Percentiles rank a stretch among this genome's conserved stretches.
phyloP scores from a whole-genome alignment of 2,797 vertebrate species.

The Arrhamphus sclerolepis region DNA sequence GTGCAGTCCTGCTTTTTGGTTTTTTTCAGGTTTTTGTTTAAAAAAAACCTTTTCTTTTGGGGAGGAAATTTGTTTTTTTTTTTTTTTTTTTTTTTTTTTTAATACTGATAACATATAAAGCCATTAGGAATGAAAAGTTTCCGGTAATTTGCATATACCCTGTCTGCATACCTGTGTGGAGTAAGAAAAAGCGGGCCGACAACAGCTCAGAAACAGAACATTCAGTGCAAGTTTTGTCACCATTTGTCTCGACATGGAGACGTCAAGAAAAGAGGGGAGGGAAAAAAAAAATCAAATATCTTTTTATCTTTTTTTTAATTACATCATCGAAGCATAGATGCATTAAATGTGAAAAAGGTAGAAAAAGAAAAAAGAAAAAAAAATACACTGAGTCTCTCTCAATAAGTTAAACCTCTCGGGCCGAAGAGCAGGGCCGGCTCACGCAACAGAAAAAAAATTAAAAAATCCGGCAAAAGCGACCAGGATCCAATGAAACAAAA shows the following conservation, averaged over 20 bases:
- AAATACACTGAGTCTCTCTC: constrained; percentile 88
- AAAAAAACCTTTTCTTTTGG: constrained; percentile 46
- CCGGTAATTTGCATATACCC: constrained; percentile 43
- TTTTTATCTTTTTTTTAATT: constrained; percentile 86
- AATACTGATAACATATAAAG: constrained; percentile 44
- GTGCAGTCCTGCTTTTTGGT: constrained; percentile 41
- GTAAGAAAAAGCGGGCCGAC: constrained; percentile 18
- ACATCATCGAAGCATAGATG: constrained; percentile 84
- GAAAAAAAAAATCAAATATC: constrained; percentile 69
- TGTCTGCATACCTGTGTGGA: constrained; percentile 41
- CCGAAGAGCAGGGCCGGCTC: constrained; percentile 73
- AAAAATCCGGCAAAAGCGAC: constrained; percentile 68
- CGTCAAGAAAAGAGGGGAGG: constrained; percentile 61
- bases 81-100: too few relatives aligned
- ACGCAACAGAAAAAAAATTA: constrained; percentile 77
- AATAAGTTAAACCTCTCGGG: constrained; percentile 91
- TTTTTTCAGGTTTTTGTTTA: constrained; percentile 36
- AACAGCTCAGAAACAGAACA: constrained; percentile 11
- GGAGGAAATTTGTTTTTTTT: constrained; percentile 22
- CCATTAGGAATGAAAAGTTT: constrained; percentile 37
- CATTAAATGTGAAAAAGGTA: constrained; percentile 87
- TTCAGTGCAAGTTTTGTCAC: constrained; percentile 21
- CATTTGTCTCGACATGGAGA: constrained; percentile 44
- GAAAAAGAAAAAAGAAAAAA: constrained; percentile 61
- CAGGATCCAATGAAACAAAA: constrained; percentile 64